Percentiles rank a stretch among this genome's conserved stretches.
Conservation (phyloP, 1,140 invertebrate genomes). For the Brachionus rotundiformis region DNA sequence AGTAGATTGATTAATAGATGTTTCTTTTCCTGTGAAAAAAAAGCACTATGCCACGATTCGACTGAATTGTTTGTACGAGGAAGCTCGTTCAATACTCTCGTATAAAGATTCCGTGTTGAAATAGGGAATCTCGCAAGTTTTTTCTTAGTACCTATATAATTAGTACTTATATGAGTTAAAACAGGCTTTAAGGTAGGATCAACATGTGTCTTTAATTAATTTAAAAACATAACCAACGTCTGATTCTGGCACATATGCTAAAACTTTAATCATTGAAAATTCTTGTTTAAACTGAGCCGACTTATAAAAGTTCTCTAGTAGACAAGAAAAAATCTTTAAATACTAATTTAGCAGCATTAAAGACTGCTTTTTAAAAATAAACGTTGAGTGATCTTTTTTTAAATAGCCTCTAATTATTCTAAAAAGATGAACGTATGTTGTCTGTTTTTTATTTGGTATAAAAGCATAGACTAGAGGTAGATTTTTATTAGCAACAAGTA, state of each 20-base stretch:
- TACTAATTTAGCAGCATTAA: background rate
- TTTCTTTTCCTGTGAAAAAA: background rate
- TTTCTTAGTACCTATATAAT: background rate
- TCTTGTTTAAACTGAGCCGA: background rate
- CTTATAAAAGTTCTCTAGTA: background rate
- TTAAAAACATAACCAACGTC: background rate
- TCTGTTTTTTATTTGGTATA: background rate
- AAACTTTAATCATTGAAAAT: background rate
- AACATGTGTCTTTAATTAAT: background rate
- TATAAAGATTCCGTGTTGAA: background rate
- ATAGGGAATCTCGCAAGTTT: background rate
- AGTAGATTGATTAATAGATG: background rate
- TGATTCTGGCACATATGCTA: background rate
- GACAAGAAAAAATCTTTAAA: background rate
- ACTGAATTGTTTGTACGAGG: too few relatives aligned
- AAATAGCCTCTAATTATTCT: background rate
- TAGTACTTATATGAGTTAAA: background rate
- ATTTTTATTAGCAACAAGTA: background rate
- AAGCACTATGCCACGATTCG: background rate
- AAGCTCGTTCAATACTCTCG: background rate
- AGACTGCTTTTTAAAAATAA: slow-evolving; percentile 9
- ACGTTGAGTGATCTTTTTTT: background rate
- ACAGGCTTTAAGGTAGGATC: background rate
- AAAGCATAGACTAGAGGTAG: background rate
- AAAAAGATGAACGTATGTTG: background rate